Evolutionary conservation across 2,888 invertebrate species (phyloP).

Genomic region (Salticus scenicus): DNA sequence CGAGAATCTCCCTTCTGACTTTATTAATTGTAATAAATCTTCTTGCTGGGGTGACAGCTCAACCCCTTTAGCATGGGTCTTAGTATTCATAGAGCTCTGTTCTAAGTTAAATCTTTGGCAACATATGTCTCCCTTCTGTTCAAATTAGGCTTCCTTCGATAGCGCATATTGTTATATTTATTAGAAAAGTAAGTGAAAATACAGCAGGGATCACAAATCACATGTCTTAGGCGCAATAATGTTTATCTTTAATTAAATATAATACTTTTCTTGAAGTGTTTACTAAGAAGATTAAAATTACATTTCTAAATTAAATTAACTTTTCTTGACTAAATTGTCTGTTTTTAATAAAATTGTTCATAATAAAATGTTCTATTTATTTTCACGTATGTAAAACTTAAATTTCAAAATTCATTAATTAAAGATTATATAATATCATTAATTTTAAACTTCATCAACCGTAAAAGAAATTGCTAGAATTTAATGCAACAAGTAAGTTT

Average conservation of each 20-base stretch:
- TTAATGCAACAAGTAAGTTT: too few relatives aligned
- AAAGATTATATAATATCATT: too few relatives aligned
- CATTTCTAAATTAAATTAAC: too few relatives aligned
- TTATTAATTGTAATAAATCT: constrained; percentile 14
- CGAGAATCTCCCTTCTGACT: not conserved
- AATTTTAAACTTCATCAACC: too few relatives aligned
- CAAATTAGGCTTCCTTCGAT: constrained; percentile 5
- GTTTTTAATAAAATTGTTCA: too few relatives aligned
- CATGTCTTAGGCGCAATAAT: not conserved
- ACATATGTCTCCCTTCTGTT: not conserved
- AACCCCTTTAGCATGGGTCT: constrained; percentile 5
- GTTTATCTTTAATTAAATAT: not conserved
- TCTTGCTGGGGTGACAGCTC: not conserved
- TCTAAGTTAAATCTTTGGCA: constrained; percentile 34
- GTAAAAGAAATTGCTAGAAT: too few relatives aligned
- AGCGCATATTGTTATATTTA: not conserved
- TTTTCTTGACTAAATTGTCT: too few relatives aligned
- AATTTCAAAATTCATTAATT: too few relatives aligned
- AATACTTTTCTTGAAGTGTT: not conserved
- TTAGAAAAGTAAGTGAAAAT: not conserved
- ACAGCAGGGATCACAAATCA: not conserved
- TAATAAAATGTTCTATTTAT: too few relatives aligned
- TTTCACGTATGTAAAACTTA: too few relatives aligned
- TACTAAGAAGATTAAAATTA: too few relatives aligned
- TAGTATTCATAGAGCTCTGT: constrained; percentile 7